Evolutionary conservation across 2,113 vertebrate genomes (phyloP).

Genomic region (Otus sunia): DNA sequence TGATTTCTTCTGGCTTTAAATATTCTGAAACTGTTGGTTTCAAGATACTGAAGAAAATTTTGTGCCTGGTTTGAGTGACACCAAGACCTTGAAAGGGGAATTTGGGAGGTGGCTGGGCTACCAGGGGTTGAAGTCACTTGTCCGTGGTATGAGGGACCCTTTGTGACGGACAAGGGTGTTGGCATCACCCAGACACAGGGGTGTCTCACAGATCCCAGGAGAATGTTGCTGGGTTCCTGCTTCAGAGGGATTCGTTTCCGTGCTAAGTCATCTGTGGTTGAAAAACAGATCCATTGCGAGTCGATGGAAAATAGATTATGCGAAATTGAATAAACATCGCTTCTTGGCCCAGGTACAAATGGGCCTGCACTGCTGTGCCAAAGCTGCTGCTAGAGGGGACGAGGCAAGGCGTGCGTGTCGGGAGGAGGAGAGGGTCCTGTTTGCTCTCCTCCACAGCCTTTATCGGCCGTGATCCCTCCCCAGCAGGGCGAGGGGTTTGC

Average conservation of each 20-base stretch:
- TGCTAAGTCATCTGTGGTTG: slow-evolving; percentile 47
- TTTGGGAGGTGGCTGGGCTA: not conserved
- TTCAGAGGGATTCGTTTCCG: not conserved
- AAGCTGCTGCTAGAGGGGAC: slow-evolving; percentile 6
- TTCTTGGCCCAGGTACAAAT: slow-evolving; percentile 27
- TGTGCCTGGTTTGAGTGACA: not conserved
- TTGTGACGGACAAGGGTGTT: not conserved
- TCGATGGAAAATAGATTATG: slow-evolving; percentile 59
- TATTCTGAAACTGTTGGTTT: fast-evolving
- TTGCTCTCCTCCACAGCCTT: not conserved
- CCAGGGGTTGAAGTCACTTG: not conserved
- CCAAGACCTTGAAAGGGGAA: not conserved
- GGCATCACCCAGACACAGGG: not conserved
- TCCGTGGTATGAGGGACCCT: not conserved
- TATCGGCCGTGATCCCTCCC: not conserved
- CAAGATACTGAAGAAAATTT: not conserved
- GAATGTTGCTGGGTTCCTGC: not conserved
- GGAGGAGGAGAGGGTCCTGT: not conserved
- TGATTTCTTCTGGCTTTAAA: not conserved
- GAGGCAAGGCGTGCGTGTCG: not conserved
- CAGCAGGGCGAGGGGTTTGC: not conserved
- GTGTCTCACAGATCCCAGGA: not conserved
- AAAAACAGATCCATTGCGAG: slow-evolving; percentile 56
- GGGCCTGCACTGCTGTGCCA: not conserved
- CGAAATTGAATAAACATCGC: slow-evolving; percentile 44